Evolutionary conservation across 2,797 vertebrate species (phyloP).

Genomic region (Galago senegalensis): DNA sequence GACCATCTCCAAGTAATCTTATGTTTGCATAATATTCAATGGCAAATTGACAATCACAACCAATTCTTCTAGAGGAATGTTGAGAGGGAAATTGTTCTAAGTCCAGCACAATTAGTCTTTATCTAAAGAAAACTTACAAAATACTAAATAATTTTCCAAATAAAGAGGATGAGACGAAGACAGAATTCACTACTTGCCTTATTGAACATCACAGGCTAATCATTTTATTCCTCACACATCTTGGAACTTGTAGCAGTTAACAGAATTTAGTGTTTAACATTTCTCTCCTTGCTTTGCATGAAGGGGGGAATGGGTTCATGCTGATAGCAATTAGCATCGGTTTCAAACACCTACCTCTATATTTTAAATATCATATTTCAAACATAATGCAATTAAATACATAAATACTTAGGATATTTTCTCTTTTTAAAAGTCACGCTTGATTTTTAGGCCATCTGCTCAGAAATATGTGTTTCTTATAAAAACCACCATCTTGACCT

Average conservation of each 20-base stretch:
- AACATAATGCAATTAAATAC: conserved; percentile 32
- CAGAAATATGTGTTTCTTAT: conserved; percentile 42
- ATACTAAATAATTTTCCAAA: neutral
- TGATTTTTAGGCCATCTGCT: neutral
- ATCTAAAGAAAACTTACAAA: neutral
- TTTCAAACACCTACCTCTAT: conserved; percentile 26
- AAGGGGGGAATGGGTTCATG: neutral
- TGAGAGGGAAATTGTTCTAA: conserved; percentile 22
- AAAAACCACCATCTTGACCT: conserved; percentile 30
- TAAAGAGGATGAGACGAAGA: neutral
- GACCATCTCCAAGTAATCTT: neutral
- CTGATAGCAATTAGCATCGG: conserved; percentile 5
- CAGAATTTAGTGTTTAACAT: neutral
- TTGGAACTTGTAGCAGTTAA: neutral
- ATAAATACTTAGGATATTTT: conserved; percentile 42
- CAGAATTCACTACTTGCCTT: neutral
- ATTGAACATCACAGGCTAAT: neutral
- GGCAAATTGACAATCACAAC: neutral
- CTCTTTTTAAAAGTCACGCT: conserved; percentile 51
- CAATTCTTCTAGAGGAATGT: neutral
- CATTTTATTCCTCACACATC: neutral
- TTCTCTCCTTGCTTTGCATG: neutral
- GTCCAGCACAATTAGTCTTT: neutral
- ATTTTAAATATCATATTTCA: conserved; percentile 39
- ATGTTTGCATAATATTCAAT: neutral